Evolutionary conservation across 2,797 vertebrate genomes (phyloP).

Genomic region (Eidolon dupreanum): DNA sequence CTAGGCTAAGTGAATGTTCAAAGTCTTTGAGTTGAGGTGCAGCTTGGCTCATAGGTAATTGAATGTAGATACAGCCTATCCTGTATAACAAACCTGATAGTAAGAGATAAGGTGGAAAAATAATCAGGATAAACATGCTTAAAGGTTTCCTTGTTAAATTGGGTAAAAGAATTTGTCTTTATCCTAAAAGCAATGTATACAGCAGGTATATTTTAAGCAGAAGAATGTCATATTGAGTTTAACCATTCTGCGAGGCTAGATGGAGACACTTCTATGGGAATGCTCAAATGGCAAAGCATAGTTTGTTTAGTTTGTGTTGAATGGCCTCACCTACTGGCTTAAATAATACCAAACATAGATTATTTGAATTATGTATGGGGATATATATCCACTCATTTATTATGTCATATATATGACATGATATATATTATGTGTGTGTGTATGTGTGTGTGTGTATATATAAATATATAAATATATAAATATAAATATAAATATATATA

Average conservation of each 20-base stretch:
- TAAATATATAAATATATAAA: neutral
- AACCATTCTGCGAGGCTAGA: neutral
- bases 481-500: neutral
- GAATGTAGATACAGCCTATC: neutral
- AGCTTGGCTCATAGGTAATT: neutral
- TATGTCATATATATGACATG: too few species aligned
- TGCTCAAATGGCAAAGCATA: neutral
- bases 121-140: neutral
- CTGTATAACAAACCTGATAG: neutral
- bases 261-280: neutral
- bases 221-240: neutral
- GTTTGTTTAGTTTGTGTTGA: neutral
- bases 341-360: neutral
- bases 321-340: neutral
- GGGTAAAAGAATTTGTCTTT: neutral
- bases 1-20: neutral
- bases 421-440: too few species aligned
- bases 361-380: neutral
- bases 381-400: neutral
- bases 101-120: neutral
- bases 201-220: neutral
- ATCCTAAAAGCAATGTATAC: neutral
- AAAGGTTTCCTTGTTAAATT: neutral
- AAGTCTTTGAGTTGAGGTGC: neutral
- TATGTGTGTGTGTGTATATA: too few species aligned